Conservation (phyloP, 2,797 vertebrate species). For the Chiloscyllium punctatum region DNA sequence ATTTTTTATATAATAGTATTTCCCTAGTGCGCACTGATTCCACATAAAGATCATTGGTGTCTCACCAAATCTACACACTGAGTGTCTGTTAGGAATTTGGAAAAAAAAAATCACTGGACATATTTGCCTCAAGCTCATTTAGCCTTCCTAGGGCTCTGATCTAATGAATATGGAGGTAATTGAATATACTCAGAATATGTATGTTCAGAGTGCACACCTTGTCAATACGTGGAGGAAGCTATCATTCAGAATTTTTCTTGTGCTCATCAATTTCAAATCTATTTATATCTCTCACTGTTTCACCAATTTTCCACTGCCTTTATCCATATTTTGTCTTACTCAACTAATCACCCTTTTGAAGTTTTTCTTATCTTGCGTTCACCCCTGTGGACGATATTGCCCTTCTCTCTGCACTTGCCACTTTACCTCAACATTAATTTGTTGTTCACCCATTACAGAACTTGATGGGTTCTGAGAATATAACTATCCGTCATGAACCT, state of each 20-base stretch:
- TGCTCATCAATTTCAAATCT: background rate
- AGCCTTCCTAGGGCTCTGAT: background rate
- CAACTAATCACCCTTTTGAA: background rate
- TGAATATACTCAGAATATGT: background rate
- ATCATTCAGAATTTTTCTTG: background rate
- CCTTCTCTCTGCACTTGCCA: background rate
- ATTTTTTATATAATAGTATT: background rate
- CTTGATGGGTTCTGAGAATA: background rate
- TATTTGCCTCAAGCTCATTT: slow-evolving; percentile 7
- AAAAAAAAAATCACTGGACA: background rate
- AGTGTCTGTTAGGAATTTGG: background rate
- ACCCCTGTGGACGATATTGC: background rate
- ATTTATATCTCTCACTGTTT: background rate
- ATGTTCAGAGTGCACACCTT: background rate
- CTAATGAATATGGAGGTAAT: background rate
- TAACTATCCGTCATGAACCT: background rate
- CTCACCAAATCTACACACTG: background rate
- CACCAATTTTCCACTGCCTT: background rate
- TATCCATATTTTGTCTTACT: background rate
- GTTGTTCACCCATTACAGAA: background rate
- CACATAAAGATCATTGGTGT: background rate
- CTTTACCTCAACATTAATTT: background rate
- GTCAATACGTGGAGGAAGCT: background rate
- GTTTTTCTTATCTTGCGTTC: background rate
- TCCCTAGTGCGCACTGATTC: background rate